Base-by-base conservation (phyloP, 2,797 vertebrate genomes). In the Melanotaenia boesemani region DNA sequence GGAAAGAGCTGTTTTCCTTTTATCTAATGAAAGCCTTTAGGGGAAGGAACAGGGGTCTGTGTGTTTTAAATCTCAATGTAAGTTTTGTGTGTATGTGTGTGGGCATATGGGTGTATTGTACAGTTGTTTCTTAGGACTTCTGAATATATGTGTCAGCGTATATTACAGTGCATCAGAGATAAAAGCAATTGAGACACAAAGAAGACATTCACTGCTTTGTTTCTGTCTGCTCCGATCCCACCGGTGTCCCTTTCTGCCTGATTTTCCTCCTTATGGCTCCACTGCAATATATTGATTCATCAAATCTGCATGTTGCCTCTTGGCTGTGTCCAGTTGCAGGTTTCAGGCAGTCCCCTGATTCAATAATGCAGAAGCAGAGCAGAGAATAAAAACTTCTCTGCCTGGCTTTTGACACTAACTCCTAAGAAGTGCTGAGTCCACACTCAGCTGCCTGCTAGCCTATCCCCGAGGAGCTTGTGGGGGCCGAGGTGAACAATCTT, bases 11-110 rank as follows among this genome's bases (percentile, higher is more conserved):
- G 88, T 92, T 93, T 94, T 93, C 87, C 89, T 93, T 93, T 93
- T 93, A 93, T 94, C 92, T 95, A 94, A 95, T 94, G 91, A 93
- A 94, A 87, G 88, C 90, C 89, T 93, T 90, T 80, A 89, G 87
- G 88, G 89, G 77, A 81, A 48, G 68, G 58, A 72, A 77, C 72
- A 52, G 0, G 52, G 20, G 28, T 60, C 62, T 67, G 70, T 84
- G 72, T 77, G 76, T 72, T 67, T 77, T 80, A 67, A 63, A 22
- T 81, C 54, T 63, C 39, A 44, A 34, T 65, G 60, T 72, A 65
- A 72, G 28, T 66, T 52, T 58, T 61, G 18, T 57, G 20, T 39
- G 10, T 37, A 26, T 32, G 10, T 28, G 13, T 56, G 55, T 64
- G 44, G 76, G 67, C 71, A 34, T 46, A 67, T 18, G 76, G 54